Evolutionary conservation across 2,888 invertebrate genomes (phyloP), one percentile per base, ranked within the genome.

Genomic region (Drosophila nigricruria): DNA sequence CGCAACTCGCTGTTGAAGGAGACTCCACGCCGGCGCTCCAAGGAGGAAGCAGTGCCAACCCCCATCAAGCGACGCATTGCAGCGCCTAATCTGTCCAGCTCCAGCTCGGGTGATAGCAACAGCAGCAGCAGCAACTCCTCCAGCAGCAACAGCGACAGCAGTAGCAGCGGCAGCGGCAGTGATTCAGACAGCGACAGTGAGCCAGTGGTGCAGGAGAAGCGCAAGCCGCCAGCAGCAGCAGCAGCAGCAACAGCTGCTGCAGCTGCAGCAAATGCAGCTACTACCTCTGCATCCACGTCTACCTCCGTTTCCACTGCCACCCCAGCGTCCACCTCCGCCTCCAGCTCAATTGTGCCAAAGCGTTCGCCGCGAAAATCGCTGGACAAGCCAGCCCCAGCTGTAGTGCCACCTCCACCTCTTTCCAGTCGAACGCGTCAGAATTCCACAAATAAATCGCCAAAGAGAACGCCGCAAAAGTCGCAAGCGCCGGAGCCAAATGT

Each of bases 51-150:
- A 2, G 57, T 40, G 1, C 57, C 50, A 16, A 73, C 79, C 52
- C 73, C 79, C 0, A 75, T 78, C 1, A 85, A 88, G 49, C 85
- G 85, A 16, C 88, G 88, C 23, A 70, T 80, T 8, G 88, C 87
- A 6, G 82, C 89, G 25, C 86, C 87, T 0, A 90, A 88, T 50
- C 59, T 91, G 16, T 79, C 84, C 12, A 91, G 91, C 38, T 90
- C 92, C 9, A 91, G 91, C 52, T 92, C 92, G 6, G 91, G 80
- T 10, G 89, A 90, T 53, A 92, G 89, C 56, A 84, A 82, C 58
- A 89, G 80, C 61, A 78, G 86, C 25, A 82, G 54, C 30, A 68
- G 89, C 32, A 90, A 90, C 34, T 89, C 89, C 43, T 62, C 90
- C 52, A 81, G 78, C 72, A 87, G 84, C 60, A 86, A 86, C 12